These are phyloP conservation scores for Drosophila neocordata DNA, from an alignment of 1,140 invertebrate genomes.

Conservation along the genomic window DNA sequence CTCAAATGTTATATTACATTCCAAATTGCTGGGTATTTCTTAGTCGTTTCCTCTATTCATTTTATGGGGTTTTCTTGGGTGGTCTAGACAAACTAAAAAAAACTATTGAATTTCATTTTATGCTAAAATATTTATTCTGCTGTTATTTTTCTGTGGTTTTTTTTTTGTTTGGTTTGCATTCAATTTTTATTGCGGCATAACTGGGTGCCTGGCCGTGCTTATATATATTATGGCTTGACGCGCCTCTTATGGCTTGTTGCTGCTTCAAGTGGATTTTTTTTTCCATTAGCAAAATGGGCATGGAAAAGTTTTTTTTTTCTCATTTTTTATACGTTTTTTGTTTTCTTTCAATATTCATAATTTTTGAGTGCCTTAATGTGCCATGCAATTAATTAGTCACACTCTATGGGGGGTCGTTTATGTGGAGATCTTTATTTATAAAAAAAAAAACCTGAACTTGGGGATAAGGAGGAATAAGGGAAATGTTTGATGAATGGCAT, in stretches of 20 bases:
- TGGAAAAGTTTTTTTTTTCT: constrained; percentile 42
- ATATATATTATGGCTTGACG: constrained; percentile 52
- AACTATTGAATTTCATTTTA: constrained; percentile 70
- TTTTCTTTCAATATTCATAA: neutral
- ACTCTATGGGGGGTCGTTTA: constrained; percentile 41
- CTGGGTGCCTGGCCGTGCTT: constrained; percentile 32
- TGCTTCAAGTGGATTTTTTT: constrained; percentile 32
- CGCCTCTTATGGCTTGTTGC: constrained; percentile 23
- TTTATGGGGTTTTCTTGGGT: constrained; percentile 48
- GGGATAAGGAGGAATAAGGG: neutral
- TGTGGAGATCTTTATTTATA: too few species aligned
- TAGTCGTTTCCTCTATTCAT: constrained; percentile 3
- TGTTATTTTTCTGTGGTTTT: constrained; percentile 15
- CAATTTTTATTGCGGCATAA: constrained; percentile 70
- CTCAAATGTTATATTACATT: too few species aligned
- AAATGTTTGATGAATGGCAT: neutral
- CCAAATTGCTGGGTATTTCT: neutral
- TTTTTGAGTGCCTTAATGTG: constrained; percentile 38
- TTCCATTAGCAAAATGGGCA: constrained; percentile 27
- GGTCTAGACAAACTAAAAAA: constrained; percentile 43
- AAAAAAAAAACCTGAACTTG: neutral
- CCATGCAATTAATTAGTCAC: constrained; percentile 74
- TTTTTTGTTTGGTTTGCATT: constrained; percentile 48
- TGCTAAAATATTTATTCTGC: constrained; percentile 48
- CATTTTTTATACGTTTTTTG: neutral